Base-by-base conservation (phyloP, 64 coral and sea anemone species). In the Dendronephthya gigantea region DNA sequence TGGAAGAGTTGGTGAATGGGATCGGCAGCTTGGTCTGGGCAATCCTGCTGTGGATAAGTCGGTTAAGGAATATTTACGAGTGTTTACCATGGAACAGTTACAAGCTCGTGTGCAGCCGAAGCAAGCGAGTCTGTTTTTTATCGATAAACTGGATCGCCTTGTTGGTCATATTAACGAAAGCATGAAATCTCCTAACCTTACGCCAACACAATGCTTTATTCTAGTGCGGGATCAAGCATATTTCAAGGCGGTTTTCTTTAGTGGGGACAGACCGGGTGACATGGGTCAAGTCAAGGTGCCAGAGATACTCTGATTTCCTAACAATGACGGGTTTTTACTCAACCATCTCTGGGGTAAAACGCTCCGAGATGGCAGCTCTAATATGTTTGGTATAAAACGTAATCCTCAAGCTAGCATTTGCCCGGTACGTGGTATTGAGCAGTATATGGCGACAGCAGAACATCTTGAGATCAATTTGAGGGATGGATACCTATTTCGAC, bases 211-310 rank as follows among this genome's bases (percentile, higher is more conserved):
- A 75, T 30, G 23, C 10, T 75, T 75, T 75, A 35, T 70, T 7
- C 23, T 70, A 25, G 17, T n/a, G 7, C 66, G 66, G 9, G 66
- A 70, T 70, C 66, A 70, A 32, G 66, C 66, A 7, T 70, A 70
- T 32, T 11, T 70, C 23, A 70, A 70, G 66, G 66, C 66, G 23
- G 66, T 70, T 22, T 70, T 70, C 30, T 70, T 70, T n/a, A 70
- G 66, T n/a, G 66, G 66, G 6, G 66, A 70, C 30, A 8, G 66
- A 32, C 66, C 66, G 23, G 66, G 66, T 5, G 23, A 70, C 27
- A 70, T 70, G 66, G 66, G 66, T 32, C 66, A 70, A n/a, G 66
- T 70, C 5, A 70, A 70, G 66, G 66, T 70, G 7, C 66, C 66
- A 70, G 66, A 70, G 30, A 70, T 70, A 7, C 66, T 70, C 5